Evolutionary conservation across 1,140 invertebrate species (phyloP), one percentile per base, ranked within the genome.

Genomic region (Plectrocnemia conspersa): DNA sequence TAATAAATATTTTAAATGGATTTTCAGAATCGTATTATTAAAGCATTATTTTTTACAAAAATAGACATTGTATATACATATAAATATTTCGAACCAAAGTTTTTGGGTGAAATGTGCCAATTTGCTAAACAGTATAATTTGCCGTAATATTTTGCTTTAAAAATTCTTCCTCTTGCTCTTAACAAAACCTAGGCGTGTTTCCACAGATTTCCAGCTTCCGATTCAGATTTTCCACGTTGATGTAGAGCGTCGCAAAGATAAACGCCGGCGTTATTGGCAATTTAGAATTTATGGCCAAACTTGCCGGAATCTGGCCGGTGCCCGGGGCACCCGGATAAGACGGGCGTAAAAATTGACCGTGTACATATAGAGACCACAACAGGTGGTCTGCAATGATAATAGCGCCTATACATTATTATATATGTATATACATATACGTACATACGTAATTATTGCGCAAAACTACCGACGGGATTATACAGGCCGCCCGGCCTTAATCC

Each of bases 231-330:
- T 41, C 38, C 15, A 10, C n/a, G 19, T 41, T 19, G 38, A 41
- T 41, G 21, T 15, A 41, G 19, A 18, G 19, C n/a, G n/a, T n/a
- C n/a, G n/a, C n/a, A n/a, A n/a, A 41, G 38, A 41, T 41, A 41
- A 41, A 41, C 15, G 38, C 15, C n/a, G 2, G 13, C n/a, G n/a
- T n/a, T n/a, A n/a, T n/a, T n/a, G 21, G n/a, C 38, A 18, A 41
- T 41, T 41, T 21, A 18, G 38, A 41, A 41, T 41, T 41, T 41
- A 41, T 41, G 38, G 19, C 13, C 13, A 41, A 41, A 41, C 38
- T 41, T 41, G 10, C 38, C 13, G 21, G 15, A 13, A 18, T 18
- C 38, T 18, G 21, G 38, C n/a, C n/a, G 13, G 13, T 41, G n/a
- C 13, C 15, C 21, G 38, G 38, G 38, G 19, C 18, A 11, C 27